Conservation (phyloP, 1,140 invertebrate genomes). For the Drosophila leontia region DNA sequence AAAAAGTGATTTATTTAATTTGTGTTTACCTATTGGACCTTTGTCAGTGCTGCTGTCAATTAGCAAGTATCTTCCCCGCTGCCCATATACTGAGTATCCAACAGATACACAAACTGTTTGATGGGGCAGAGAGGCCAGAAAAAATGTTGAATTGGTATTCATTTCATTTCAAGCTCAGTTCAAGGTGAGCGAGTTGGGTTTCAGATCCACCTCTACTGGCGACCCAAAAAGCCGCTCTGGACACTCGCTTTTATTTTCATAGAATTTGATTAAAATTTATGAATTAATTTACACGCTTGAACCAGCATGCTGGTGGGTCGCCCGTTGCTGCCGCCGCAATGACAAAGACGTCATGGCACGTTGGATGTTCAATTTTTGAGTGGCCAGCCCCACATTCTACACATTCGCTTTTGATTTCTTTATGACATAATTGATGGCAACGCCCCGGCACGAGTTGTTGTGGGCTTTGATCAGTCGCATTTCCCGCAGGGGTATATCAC, state of each 20-base stretch:
- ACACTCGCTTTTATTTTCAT: constrained; percentile 41
- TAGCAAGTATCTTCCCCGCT: constrained; percentile 26
- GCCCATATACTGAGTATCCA: background rate
- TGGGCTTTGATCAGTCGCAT: constrained; percentile 13
- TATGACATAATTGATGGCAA: constrained; percentile 65
- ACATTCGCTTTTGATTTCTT: constrained; percentile 31
- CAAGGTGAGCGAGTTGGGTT: constrained; percentile 48
- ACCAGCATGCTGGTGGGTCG: constrained; percentile 22
- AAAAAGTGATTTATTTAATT: constrained; percentile 57
- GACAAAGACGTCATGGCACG: constrained; percentile 38
- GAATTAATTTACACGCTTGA: constrained; percentile 55
- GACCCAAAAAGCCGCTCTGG: constrained; percentile 45
- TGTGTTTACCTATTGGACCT: constrained; percentile 16
- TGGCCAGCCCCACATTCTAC: constrained; percentile 11
- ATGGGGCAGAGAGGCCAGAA: constrained; percentile 8
- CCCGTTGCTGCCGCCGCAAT: background rate
- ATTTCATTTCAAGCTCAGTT: constrained; percentile 44
- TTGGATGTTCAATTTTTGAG: constrained; percentile 39
- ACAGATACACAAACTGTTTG: constrained; percentile 31
- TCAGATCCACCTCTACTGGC: constrained; percentile 16
- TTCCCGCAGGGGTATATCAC: constrained; percentile 29
- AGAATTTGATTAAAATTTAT: constrained; percentile 69
- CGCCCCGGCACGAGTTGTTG: constrained; percentile 50
- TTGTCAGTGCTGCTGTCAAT: constrained; percentile 31
- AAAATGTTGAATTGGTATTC: constrained; percentile 26